Percentiles rank a stretch among this genome's conserved stretches.
Evolutionary conservation across 2,888 invertebrate genomes (phyloP).

Genomic region (Agrilus biguttatus): DNA sequence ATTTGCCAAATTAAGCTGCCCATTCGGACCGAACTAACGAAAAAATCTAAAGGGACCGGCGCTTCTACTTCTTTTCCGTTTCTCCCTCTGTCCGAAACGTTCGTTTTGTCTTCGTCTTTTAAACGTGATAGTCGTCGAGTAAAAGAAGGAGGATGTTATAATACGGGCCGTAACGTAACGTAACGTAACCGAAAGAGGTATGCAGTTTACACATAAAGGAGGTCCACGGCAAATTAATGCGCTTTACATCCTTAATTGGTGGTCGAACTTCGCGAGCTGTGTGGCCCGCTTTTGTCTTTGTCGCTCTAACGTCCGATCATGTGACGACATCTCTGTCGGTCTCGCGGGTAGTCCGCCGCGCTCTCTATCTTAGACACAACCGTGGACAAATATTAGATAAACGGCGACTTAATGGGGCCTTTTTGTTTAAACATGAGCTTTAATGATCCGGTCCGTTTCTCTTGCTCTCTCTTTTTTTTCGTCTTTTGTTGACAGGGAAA

Average conservation of each 20-base stretch:
- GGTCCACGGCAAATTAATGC: constrained; percentile 34
- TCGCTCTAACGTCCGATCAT: constrained; percentile 4
- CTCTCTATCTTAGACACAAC: constrained; percentile 24
- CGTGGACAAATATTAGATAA: constrained; percentile 34
- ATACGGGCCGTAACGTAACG: too few relatives aligned
- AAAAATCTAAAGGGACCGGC: constrained; percentile 4
- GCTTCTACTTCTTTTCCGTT: constrained; percentile 9
- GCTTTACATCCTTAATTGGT: constrained; percentile 34
- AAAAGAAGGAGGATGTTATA: not conserved
- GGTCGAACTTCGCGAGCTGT: constrained; percentile 26
- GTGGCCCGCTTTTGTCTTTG: constrained; percentile 21
- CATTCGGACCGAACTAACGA: constrained; percentile 12
- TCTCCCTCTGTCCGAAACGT: constrained; percentile 5
- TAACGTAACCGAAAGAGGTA: constrained; percentile 6
- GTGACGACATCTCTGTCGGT: constrained; percentile 13
- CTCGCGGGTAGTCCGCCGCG: constrained; percentile 16
- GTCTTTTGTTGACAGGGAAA: too few relatives aligned
- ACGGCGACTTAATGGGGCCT: constrained; percentile 29
- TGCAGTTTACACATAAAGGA: constrained; percentile 25
- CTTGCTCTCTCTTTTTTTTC: too few relatives aligned
- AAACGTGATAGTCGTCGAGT: not conserved
- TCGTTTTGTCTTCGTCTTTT: not conserved
- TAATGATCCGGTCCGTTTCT: constrained; percentile 18
- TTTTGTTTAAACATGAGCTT: constrained; percentile 30
- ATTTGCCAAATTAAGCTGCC: constrained; percentile 15